Percentiles rank a stretch among this genome's conserved stretches.
Conservation (phyloP, 2,797 vertebrate genomes). For the Cuniculus paca region DNA sequence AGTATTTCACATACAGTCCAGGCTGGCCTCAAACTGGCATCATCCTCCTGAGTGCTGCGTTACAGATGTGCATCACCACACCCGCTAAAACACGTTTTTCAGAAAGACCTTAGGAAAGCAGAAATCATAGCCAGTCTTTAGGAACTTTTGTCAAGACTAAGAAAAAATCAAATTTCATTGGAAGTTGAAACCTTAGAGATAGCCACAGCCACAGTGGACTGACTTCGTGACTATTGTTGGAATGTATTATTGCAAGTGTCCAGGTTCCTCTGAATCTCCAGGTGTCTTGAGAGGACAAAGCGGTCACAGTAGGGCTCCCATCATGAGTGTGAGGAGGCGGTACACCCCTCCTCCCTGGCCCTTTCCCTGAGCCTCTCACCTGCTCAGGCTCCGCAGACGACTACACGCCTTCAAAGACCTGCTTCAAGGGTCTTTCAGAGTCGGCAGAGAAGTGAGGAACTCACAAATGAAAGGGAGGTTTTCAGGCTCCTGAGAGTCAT, state of each 20-base stretch:
- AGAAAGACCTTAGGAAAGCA: neutral
- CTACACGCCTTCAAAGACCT: neutral
- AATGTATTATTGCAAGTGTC: neutral
- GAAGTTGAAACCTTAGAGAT: neutral
- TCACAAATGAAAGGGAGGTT: neutral
- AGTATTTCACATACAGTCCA: neutral
- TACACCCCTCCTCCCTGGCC: neutral
- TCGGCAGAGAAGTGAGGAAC: slow-evolving; percentile 1
- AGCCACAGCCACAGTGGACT: neutral
- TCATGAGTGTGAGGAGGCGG: neutral
- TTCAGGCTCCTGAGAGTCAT: neutral
- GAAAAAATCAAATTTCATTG: neutral
- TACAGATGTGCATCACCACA: neutral
- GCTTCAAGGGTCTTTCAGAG: neutral
- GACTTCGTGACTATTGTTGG: neutral
- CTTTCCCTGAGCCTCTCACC: neutral
- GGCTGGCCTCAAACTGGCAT: neutral
- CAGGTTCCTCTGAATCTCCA: neutral
- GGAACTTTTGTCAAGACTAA: neutral
- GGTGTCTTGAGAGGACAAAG: neutral
- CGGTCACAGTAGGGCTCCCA: neutral
- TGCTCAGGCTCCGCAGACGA: neutral
- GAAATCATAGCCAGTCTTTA: neutral
- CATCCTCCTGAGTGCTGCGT: neutral
- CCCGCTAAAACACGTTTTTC: neutral